Percentiles rank a stretch among this genome's conserved stretches.
These are phyloP conservation scores for Atta colombica DNA, from an alignment of 1,140 invertebrate species.

Conservation along the genomic window DNA sequence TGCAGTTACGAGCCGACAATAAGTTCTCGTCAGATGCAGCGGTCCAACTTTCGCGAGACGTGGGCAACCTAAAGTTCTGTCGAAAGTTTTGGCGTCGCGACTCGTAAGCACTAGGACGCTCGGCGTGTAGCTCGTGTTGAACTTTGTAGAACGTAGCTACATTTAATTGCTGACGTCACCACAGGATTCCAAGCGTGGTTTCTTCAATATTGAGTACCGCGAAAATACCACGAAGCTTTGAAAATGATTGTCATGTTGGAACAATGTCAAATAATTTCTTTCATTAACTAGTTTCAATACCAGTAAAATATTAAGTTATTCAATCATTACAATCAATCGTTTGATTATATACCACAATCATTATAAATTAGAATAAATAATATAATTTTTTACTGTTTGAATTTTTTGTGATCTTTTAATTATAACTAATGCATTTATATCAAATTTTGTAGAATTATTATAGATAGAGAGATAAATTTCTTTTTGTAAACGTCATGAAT, in stretches of 20 bases:
- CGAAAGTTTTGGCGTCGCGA: conserved; percentile 64
- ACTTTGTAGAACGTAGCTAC: conserved; percentile 53
- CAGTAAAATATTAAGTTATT: not conserved
- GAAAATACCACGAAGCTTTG: not conserved
- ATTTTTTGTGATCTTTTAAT: not conserved
- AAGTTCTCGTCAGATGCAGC: conserved; percentile 72
- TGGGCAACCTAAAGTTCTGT: conserved; percentile 39
- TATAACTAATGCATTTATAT: not conserved
- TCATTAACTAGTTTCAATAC: not conserved
- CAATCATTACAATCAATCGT: not conserved
- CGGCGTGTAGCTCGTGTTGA: conserved; percentile 53
- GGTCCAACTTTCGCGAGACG: conserved; percentile 64
- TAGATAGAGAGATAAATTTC: not conserved
- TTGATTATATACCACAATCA: not conserved
- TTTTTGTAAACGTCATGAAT: not conserved
- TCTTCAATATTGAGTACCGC: conserved; percentile 33
- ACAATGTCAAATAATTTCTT: not conserved
- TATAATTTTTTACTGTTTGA: not conserved
- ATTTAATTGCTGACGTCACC: conserved; percentile 61
- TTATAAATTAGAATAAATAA: not conserved
- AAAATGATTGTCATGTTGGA: not conserved
- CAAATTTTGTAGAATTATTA: not conserved
- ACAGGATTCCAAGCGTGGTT: conserved; percentile 45
- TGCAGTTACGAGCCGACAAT: conserved; percentile 67
- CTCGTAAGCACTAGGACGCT: conserved; percentile 42